Percentiles rank a stretch among this genome's conserved stretches.
phyloP scores from a whole-genome alignment of 2,113 vertebrate species.

The Planiliza haematocheilus region DNA sequence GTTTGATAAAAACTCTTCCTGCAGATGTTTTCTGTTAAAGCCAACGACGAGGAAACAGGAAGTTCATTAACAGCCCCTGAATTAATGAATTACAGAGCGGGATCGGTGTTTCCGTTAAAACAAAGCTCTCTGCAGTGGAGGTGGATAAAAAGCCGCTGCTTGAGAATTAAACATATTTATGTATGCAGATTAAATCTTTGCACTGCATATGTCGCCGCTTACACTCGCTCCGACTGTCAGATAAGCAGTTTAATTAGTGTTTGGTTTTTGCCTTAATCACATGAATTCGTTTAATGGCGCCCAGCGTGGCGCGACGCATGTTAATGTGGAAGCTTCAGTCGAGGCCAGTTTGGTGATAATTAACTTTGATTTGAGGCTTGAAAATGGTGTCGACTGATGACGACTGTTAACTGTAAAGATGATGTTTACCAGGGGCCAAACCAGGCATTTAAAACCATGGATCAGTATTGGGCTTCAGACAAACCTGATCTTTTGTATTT shows the following conservation, averaged over 20 bases:
- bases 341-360: background rate
- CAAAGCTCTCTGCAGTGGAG: too few species aligned
- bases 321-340: background rate
- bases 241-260: constrained; percentile 32
- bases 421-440: background rate
- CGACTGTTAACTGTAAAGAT: background rate
- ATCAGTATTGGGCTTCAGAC: too few species aligned
- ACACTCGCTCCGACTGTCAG: background rate
- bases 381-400: background rate
- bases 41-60: background rate
- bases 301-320: background rate
- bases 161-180: background rate
- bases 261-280: constrained; percentile 1
- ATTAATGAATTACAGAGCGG: too few species aligned
- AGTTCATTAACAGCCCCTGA: too few species aligned
- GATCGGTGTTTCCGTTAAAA: too few species aligned
- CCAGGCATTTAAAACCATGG: too few species aligned
- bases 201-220: background rate
- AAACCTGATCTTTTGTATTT: too few species aligned
- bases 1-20: background rate
- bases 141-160: background rate
- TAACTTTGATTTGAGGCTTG: constrained; percentile 10
- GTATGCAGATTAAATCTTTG: constrained; percentile 7
- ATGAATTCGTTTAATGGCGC: background rate
- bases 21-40: constrained; percentile 1